These are phyloP conservation scores for Latrodectus geometricus DNA, from an alignment of 1,140 invertebrate genomes.

Conservation along the genomic window DNA sequence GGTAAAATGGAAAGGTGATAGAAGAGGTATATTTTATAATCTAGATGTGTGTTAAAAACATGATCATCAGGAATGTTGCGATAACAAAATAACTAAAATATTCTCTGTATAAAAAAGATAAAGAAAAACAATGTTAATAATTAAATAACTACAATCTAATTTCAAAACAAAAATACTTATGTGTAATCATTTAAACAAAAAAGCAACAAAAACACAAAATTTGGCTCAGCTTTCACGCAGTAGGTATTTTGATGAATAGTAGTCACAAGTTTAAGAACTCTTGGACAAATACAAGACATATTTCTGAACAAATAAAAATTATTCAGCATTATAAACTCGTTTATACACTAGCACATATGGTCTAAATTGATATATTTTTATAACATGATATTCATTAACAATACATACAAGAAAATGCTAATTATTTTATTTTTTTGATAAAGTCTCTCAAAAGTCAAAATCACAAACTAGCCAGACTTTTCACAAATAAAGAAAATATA, in stretches of 20 bases:
- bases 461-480: no score
- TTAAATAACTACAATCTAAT: constrained; percentile 44
- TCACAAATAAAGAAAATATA: no score
- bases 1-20: no score
- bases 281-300: constrained; percentile 16
- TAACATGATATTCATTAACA: constrained; percentile 29
- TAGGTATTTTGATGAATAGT: neutral
- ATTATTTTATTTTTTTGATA: no score
- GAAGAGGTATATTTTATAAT: no score
- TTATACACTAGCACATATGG: constrained; percentile 23
- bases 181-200: constrained; percentile 16
- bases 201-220: constrained; percentile 41
- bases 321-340: constrained; percentile 20
- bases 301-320: constrained; percentile 32
- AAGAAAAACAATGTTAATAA: constrained; percentile 19
- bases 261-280: neutral
- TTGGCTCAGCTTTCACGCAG: constrained; percentile 1
- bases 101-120: constrained; percentile 31
- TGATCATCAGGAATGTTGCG: constrained; percentile 19
- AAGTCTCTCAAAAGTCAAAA: no score
- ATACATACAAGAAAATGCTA: no score
- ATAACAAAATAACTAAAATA: constrained; percentile 53
- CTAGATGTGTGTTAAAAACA: no score
- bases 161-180: constrained; percentile 26
- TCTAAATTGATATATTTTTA: constrained; percentile 39